Percentiles rank a stretch among this genome's conserved stretches.
Conservation (phyloP, 2,113 vertebrate genomes). For the Eolophus roseicapilla region DNA sequence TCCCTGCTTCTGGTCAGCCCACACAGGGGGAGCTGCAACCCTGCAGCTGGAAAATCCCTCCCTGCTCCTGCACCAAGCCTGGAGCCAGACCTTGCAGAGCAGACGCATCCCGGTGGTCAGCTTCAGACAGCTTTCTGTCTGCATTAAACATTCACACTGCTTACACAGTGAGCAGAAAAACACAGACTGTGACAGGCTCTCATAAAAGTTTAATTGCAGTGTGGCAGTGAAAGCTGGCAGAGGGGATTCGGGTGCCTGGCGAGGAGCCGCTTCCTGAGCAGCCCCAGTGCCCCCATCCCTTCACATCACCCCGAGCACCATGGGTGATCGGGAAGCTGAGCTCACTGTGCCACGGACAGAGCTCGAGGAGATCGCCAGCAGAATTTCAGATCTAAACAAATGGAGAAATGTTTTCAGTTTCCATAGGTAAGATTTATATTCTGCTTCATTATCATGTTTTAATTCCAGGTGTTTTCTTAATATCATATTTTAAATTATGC, state of each 20-base stretch:
- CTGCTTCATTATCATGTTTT: not conserved
- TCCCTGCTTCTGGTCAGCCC: accelerated
- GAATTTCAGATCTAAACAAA: constrained; percentile 74
- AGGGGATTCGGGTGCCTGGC: not conserved
- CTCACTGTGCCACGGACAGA: not conserved
- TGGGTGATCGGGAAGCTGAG: accelerated
- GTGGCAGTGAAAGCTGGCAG: not conserved
- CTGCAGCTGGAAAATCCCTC: not conserved
- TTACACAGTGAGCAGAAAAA: not conserved
- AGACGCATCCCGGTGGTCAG: not conserved
- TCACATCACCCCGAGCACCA: not conserved
- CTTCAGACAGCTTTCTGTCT: not conserved
- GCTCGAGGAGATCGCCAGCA: constrained; percentile 71
- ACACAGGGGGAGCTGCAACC: not conserved
- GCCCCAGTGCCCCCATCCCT: accelerated
- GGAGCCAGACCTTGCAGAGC: not conserved
- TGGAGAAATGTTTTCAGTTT: constrained; percentile 80
- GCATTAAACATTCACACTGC: constrained; percentile 55
- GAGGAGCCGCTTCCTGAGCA: not conserved
- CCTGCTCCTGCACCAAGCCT: not conserved
- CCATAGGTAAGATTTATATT: constrained; percentile 62
- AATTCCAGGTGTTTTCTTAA: not conserved
- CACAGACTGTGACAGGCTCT: not conserved
- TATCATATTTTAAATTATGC: not conserved
- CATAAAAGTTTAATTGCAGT: not conserved